These are phyloP conservation scores for Poliocrania exsul DNA, from an alignment of 2,797 vertebrate genomes.

Conservation along the genomic window DNA sequence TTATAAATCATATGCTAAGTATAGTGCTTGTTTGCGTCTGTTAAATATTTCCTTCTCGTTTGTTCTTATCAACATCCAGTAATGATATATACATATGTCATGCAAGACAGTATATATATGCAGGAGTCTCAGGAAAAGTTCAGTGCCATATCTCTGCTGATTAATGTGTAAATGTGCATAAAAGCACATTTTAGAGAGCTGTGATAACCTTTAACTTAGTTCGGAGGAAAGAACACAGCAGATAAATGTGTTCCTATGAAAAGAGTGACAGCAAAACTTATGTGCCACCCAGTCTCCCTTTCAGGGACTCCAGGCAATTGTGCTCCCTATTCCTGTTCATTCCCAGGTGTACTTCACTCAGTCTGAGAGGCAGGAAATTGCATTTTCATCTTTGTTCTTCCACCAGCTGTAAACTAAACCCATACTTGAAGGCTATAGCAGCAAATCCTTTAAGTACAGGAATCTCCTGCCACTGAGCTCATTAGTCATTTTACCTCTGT, in stretches of 20 bases:
- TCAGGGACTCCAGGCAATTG: background rate
- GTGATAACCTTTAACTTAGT: constrained; percentile 10
- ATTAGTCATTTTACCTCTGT: background rate
- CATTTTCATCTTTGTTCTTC: constrained; percentile 36
- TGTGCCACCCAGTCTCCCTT: background rate
- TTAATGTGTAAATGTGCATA: constrained; percentile 6
- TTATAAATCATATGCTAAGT: constrained; percentile 60
- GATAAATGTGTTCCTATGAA: background rate
- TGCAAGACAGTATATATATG: constrained; percentile 38
- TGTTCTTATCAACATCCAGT: constrained; percentile 62
- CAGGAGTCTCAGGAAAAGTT: constrained; percentile 5
- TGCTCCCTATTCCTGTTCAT: background rate
- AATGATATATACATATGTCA: constrained; percentile 54
- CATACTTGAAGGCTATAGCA: background rate
- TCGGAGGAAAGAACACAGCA: background rate
- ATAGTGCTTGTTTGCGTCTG: constrained; percentile 49
- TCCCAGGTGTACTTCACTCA: constrained; percentile 9
- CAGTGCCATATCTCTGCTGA: constrained; percentile 13
- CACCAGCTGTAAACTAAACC: background rate
- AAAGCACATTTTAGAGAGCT: background rate
- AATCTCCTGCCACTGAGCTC: background rate
- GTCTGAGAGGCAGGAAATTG: constrained; percentile 38
- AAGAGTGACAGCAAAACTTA: background rate
- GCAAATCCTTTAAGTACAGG: background rate
- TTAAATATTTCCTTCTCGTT: constrained; percentile 50